phyloP scores from a whole-genome alignment of 2,888 invertebrate species.

The Calameuta idolon region DNA sequence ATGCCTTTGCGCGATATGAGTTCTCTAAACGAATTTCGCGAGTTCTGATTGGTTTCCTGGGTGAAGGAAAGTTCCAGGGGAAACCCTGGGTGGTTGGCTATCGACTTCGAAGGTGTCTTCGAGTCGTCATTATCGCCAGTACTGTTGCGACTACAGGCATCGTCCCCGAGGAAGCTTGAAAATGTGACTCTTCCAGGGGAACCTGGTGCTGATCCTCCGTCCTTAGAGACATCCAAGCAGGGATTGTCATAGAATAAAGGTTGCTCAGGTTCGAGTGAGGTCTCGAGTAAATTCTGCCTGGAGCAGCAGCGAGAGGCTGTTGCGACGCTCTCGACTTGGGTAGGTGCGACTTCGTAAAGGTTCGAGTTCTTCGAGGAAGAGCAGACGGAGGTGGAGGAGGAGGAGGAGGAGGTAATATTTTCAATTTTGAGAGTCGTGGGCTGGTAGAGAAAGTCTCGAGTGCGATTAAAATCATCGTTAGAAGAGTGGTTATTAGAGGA shows the following conservation, averaged over 20 bases:
- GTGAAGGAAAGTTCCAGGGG: constrained; percentile 23
- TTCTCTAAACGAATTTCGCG: constrained; percentile 31
- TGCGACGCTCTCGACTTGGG: neutral
- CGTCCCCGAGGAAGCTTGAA: neutral
- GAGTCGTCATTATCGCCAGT: neutral
- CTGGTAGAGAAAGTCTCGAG: neutral
- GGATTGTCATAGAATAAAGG: constrained; percentile 18
- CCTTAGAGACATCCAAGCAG: constrained; percentile 14
- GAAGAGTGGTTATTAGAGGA: constrained; percentile 1
- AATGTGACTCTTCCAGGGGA: neutral
- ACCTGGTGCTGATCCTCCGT: neutral
- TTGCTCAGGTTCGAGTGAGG: constrained; percentile 6
- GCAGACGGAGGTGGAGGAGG: neutral
- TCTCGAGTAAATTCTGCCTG: constrained; percentile 16
- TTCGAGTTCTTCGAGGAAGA: neutral
- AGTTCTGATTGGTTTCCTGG: constrained; percentile 50
- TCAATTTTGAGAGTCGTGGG: neutral
- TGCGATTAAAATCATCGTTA: neutral
- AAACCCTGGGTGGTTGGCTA: neutral
- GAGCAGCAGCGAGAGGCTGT: constrained; percentile 5
- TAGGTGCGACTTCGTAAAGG: neutral
- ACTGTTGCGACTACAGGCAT: neutral
- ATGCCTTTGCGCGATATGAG: constrained; percentile 23
- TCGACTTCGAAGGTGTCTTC: neutral
- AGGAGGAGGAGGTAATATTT: neutral